Percentiles rank a stretch among this genome's conserved stretches.
phyloP scores from a whole-genome alignment of 2,888 invertebrate genomes.

The Nemoura dubitans region DNA sequence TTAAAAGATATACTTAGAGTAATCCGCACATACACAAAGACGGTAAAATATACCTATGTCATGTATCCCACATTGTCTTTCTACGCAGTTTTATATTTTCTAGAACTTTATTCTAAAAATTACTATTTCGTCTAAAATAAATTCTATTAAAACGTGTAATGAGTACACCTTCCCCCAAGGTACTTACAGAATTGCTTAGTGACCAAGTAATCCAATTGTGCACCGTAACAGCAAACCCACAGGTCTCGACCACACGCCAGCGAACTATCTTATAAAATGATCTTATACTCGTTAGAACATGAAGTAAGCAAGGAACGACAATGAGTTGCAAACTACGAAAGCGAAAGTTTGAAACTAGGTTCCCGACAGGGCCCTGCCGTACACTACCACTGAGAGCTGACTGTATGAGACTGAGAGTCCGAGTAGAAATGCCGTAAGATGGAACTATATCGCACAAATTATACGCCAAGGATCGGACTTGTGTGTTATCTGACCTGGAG shows the following conservation, averaged over 20 bases:
- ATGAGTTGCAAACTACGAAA: background rate
- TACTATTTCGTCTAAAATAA: too few relatives aligned
- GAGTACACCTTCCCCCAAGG: background rate
- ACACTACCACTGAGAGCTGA: background rate
- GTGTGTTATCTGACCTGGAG: too few relatives aligned
- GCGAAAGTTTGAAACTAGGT: background rate
- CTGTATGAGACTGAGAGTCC: background rate
- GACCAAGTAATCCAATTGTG: background rate
- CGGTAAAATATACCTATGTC: too few relatives aligned
- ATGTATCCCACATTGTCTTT: too few relatives aligned
- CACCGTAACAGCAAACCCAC: background rate
- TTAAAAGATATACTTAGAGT: too few relatives aligned
- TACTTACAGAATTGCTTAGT: background rate
- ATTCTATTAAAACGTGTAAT: too few relatives aligned
- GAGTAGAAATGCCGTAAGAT: background rate
- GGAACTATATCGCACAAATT: too few relatives aligned
- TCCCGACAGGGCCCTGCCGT: background rate
- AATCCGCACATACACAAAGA: too few relatives aligned
- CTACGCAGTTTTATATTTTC: too few relatives aligned
- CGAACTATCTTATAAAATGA: background rate
- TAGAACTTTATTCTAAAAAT: too few relatives aligned
- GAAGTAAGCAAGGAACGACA: background rate
- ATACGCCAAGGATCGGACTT: too few relatives aligned
- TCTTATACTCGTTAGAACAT: background rate
- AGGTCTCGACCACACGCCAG: background rate